These are phyloP conservation scores for Ladona fulva DNA, from an alignment of 1,140 invertebrate species.

Conservation along the genomic window DNA sequence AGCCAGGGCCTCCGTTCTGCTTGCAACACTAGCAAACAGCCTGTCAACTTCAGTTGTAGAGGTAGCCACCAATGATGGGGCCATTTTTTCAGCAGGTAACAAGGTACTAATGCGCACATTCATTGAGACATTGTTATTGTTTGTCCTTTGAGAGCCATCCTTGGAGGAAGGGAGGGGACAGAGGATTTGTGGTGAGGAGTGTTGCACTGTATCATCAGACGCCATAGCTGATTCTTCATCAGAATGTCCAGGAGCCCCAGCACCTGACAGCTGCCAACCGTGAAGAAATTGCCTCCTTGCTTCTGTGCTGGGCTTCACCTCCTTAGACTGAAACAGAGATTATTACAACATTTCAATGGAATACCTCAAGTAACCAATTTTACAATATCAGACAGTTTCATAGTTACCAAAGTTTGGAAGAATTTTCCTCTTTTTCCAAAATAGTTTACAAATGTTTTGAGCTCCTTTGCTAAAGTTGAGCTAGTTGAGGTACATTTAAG, in stretches of 20 bases:
- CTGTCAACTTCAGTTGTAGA: background rate
- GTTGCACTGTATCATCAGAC: background rate
- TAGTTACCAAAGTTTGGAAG: too few relatives aligned
- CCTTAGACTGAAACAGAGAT: background rate
- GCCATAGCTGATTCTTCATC: background rate
- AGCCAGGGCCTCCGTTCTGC: slow-evolving; percentile 39
- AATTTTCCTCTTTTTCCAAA: too few relatives aligned
- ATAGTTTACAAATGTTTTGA: too few relatives aligned
- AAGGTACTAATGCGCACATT: slow-evolving; percentile 35
- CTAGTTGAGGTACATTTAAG: too few relatives aligned
- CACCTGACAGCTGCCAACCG: background rate
- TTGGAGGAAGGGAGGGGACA: slow-evolving; percentile 17
- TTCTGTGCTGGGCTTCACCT: background rate
- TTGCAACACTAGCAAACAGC: slow-evolving; percentile 37
- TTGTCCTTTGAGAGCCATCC: slow-evolving; percentile 23
- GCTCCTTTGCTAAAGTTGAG: too few relatives aligned
- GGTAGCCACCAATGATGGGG: background rate
- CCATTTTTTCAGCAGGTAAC: slow-evolving; percentile 36
- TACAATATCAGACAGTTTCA: too few relatives aligned
- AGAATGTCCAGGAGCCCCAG: background rate
- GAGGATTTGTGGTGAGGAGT: background rate
- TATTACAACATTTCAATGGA: background rate
- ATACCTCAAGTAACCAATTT: background rate
- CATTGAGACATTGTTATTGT: slow-evolving; percentile 30
- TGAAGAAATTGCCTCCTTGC: background rate